Evolutionary conservation across 2,797 vertebrate species (phyloP).

Genomic region (Calcarius lapponicus): DNA sequence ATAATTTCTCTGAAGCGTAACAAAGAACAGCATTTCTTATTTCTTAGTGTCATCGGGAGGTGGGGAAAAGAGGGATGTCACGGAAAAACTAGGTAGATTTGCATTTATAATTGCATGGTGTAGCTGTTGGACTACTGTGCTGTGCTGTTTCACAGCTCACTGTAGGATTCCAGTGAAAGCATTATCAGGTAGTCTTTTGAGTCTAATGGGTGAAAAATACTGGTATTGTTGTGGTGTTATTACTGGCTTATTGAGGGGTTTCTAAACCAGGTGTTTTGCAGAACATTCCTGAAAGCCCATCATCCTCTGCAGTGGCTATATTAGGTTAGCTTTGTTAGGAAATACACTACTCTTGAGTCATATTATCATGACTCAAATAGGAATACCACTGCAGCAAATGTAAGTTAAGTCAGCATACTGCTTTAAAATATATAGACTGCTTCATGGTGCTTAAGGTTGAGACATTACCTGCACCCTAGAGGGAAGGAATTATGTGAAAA

Average conservation of each 20-base stretch:
- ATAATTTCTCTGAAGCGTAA: conserved; percentile 1
- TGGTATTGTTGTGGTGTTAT: neutral
- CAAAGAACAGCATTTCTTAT: neutral
- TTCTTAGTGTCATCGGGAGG: neutral
- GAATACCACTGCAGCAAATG: neutral
- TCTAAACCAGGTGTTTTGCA: neutral
- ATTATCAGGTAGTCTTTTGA: neutral
- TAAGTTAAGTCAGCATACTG: neutral
- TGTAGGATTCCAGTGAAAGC: neutral
- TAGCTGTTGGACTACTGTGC: neutral
- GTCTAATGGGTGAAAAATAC: neutral
- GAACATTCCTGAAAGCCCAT: neutral
- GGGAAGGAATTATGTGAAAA: neutral
- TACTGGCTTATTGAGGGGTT: neutral
- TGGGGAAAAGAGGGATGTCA: neutral
- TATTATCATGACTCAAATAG: neutral
- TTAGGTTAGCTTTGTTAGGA: neutral
- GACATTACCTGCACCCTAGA: neutral
- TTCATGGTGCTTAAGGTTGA: neutral
- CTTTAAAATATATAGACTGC: neutral
- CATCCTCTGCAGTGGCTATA: neutral
- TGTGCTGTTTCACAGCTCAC: neutral
- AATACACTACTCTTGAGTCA: neutral
- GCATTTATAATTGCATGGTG: neutral
- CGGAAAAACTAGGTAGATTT: neutral